These are phyloP conservation scores for Hycleus cichorii DNA, from an alignment of 1,140 invertebrate genomes.

Conservation along the genomic window DNA sequence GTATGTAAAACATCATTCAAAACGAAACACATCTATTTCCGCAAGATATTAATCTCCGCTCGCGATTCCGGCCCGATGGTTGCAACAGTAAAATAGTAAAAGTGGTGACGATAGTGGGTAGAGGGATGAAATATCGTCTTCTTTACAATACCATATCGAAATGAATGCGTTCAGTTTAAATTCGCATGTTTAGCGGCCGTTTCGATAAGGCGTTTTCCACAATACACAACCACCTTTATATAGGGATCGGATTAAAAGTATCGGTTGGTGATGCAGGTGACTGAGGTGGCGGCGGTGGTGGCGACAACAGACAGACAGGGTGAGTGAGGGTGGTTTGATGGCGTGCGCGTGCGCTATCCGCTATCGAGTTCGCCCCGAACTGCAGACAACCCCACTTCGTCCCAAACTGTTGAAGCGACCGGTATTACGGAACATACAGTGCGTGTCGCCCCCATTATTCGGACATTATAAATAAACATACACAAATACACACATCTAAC, in stretches of 20 bases:
- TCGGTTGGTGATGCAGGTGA: slow-evolving; percentile 23
- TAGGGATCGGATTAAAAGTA: slow-evolving; percentile 10
- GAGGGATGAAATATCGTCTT: slow-evolving; percentile 13
- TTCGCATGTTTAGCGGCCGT: slow-evolving; percentile 26
- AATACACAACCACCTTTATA: not conserved
- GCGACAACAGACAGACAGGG: slow-evolving; percentile 26
- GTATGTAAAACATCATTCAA: slow-evolving; percentile 12
- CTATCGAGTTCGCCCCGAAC: slow-evolving; percentile 35
- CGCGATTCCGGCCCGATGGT: slow-evolving; percentile 1
- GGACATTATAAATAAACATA: not conserved
- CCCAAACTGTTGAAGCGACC: slow-evolving; percentile 32
- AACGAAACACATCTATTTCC: slow-evolving; percentile 13
- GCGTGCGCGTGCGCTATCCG: slow-evolving; percentile 28
- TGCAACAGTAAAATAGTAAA: not conserved
- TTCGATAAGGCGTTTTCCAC: slow-evolving; percentile 21
- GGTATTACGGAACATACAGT: slow-evolving; percentile 5
- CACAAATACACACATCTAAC: no score
- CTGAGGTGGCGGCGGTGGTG: slow-evolving; percentile 9
- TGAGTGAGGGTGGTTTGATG: slow-evolving; percentile 7
- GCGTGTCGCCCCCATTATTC: slow-evolving; percentile 16
- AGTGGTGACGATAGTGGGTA: not conserved
- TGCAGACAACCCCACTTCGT: slow-evolving; percentile 37
- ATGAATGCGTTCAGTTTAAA: slow-evolving; percentile 2
- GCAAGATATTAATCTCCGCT: slow-evolving; percentile 1
- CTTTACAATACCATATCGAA: not conserved